Evolutionary conservation across 2,797 vertebrate species (phyloP), one percentile per base, ranked within the genome.

Genomic region (Synaphobranchus kaupii): DNA sequence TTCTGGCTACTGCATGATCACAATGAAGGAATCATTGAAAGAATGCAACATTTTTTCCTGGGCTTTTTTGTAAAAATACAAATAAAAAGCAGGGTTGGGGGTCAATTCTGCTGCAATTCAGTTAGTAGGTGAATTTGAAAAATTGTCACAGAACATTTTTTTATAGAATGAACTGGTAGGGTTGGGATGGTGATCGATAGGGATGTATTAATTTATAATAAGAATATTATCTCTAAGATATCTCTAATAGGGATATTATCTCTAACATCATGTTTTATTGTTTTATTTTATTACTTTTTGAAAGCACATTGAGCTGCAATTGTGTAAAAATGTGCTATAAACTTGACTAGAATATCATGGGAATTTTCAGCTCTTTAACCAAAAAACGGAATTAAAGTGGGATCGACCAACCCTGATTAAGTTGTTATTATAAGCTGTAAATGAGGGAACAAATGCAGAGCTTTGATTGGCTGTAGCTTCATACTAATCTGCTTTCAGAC

Each of bases 401-500:
- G 25, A n/a, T n/a, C 5, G n/a, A n/a, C n/a, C n/a, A 5, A 68
- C 25, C 63, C 7, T n/a, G 63, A 68, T 68, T 20, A 68, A 28
- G n/a, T 7, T 7, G n/a, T 25, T n/a, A 4, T 48, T 9, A 48
- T 47, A 22, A 50, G 22, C 78, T 15, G 20, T 25, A 12, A 81
- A 48, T 25, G 44, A n/a, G 20, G 20, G 39, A 25, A 17, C 1
- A 12, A 48, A 50, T 50, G 44, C 8, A 47, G 7, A 3, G 78
- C 44, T 81, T 83, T 84, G 31, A 68, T 84, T 68, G 28, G 48
- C 44, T 54, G 34, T 7, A 87, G 20, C 86, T 47, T 71, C 66
- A n/a, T 66, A 20, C 47, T n/a, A 39, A 83, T 56, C 60, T 54
- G 81, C 31, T 52, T 10, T 83, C 28, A 7, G 39, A 12, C 50